phyloP scores from a whole-genome alignment of 2,113 vertebrate genomes.

The Hemichromis elongatus region DNA sequence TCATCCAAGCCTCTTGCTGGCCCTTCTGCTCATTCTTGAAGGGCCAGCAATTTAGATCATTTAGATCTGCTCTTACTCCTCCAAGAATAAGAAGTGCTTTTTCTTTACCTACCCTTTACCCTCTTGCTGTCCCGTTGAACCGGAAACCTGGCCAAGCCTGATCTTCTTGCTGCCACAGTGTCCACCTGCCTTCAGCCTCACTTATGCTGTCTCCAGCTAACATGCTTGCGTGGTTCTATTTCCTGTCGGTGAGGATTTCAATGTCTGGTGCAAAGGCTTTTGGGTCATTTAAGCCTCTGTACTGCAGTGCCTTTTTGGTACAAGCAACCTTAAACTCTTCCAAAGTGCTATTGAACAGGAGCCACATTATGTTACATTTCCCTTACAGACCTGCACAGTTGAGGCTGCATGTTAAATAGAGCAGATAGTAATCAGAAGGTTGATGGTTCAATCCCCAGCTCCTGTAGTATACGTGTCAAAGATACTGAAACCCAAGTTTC shows the following conservation, averaged over 20 bases:
- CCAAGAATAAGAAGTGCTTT: background rate
- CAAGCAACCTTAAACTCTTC: background rate
- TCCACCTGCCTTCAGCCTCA: background rate
- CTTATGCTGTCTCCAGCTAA: background rate
- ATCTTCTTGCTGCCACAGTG: background rate
- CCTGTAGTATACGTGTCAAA: background rate
- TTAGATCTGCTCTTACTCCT: background rate
- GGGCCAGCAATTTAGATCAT: too few relatives aligned
- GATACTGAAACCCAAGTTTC: background rate
- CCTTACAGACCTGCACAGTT: background rate
- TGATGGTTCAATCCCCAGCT: background rate
- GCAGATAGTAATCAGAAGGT: background rate
- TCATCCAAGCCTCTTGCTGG: background rate
- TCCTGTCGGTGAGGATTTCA: background rate
- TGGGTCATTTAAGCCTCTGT: background rate
- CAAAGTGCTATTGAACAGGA: background rate
- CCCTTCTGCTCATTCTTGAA: background rate
- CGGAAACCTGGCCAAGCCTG: background rate
- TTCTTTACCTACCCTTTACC: background rate
- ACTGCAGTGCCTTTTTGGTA: background rate
- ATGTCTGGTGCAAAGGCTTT: background rate
- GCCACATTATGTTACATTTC: background rate
- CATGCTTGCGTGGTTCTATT: background rate
- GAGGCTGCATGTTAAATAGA: background rate
- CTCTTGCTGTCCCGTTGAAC: rapidly evolving